phyloP scores from a whole-genome alignment of 2,113 vertebrate genomes.

The Tringa solitaria region DNA sequence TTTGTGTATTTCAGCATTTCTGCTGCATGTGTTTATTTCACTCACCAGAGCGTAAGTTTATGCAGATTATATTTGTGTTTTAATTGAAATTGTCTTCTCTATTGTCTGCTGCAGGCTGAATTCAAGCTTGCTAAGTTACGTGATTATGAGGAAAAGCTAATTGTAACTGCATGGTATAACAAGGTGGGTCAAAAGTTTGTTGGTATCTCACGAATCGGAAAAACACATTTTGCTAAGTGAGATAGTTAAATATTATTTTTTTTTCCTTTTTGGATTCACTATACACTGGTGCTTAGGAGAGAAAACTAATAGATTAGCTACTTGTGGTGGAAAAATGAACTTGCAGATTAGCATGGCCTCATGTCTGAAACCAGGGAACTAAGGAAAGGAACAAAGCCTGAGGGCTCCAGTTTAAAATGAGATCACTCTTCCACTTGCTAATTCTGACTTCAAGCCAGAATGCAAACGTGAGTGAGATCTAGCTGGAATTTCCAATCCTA shows the following conservation, averaged over 20 bases:
- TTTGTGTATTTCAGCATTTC: not conserved
- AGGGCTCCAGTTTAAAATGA: not conserved
- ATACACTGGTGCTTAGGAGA: not conserved
- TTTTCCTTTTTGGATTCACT: not conserved
- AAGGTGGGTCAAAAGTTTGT: constrained; percentile 77
- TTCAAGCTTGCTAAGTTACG: constrained; percentile 90
- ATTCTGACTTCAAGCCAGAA: not conserved
- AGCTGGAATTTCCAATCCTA: not conserved
- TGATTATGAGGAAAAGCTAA: constrained; percentile 94
- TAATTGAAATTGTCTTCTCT: not conserved
- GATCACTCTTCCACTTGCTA: not conserved
- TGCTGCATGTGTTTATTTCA: not conserved
- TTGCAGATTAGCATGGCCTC: not conserved
- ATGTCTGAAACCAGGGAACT: not conserved
- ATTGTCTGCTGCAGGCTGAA: constrained; percentile 74
- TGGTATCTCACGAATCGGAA: not conserved
- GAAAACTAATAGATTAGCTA: not conserved
- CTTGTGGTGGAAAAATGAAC: not conserved
- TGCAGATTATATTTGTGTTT: not conserved
- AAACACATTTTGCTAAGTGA: not conserved
- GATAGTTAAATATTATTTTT: too few relatives aligned
- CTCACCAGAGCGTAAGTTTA: not conserved
- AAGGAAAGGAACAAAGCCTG: not conserved
- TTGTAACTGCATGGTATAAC: constrained; percentile 97
- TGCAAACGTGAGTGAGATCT: not conserved